Evolutionary conservation across 2,888 invertebrate species (phyloP).

Genomic region (Iselma pallidipennis): DNA sequence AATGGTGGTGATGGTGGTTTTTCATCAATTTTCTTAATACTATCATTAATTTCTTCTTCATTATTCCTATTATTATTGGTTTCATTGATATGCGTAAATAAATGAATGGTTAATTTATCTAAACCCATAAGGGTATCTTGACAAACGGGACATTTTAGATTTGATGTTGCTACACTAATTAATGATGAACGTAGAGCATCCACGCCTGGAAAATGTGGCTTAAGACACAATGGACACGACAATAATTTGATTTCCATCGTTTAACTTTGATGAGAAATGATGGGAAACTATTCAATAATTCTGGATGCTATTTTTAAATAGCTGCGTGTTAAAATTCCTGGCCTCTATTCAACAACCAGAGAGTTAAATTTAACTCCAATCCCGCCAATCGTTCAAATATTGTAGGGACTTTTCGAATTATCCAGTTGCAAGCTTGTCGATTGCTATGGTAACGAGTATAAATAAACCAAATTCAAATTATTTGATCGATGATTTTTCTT

Average conservation of each 20-base stretch:
- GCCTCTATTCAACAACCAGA: conserved; percentile 8
- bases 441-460: conserved; percentile 12
- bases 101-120: conserved; percentile 82
- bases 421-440: no score
- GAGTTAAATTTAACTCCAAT: background rate
- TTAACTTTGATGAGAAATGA: background rate
- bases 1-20: no score
- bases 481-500: background rate
- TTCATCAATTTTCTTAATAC: conserved; percentile 34
- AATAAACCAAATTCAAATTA: background rate
- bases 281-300: background rate
- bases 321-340: conserved; percentile 6
- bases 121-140: conserved; percentile 74
- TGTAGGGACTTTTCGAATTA: background rate
- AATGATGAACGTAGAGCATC: conserved; percentile 72
- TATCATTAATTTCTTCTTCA: conserved; percentile 38
- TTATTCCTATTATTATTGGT: conserved; percentile 1
- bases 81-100: conserved; percentile 67
- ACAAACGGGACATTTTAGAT: conserved; percentile 77
- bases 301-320: conserved; percentile 23
- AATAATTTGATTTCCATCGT: conserved; percentile 56
- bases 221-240: conserved; percentile 76
- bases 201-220: conserved; percentile 72
- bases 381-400: conserved; percentile 18
- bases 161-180: conserved; percentile 75